phyloP scores from a whole-genome alignment of 2,797 vertebrate species.

The Ceyx erithaca region DNA sequence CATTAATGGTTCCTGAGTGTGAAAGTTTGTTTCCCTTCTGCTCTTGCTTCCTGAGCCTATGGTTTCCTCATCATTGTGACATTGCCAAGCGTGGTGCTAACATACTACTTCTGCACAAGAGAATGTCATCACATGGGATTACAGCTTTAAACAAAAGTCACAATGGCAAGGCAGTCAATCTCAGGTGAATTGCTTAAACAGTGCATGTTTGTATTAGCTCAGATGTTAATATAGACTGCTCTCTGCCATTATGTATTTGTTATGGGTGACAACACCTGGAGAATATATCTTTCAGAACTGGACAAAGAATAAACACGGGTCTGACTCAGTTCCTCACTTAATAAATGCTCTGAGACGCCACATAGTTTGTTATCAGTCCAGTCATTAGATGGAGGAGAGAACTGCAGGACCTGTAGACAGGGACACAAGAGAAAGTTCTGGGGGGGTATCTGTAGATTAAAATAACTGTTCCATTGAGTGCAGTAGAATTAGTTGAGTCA shows the following conservation, averaged over 20 bases:
- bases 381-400: not conserved
- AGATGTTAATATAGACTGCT: conserved; percentile 44
- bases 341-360: not conserved
- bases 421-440: not conserved
- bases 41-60: conserved; percentile 15
- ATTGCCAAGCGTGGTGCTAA: conserved; percentile 31
- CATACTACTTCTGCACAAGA: not conserved
- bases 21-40: conserved; percentile 58
- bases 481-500: not conserved
- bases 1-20: conserved; percentile 27
- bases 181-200: conserved; percentile 68
- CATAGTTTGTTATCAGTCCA: not conserved
- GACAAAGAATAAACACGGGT: not conserved
- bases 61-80: conserved; percentile 34
- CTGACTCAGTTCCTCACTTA: not conserved
- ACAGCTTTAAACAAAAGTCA: conserved; percentile 54
- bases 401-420: not conserved
- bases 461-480: not conserved
- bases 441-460: not conserved
- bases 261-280: conserved; percentile 61
- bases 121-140: conserved; percentile 49
- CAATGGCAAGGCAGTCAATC: not conserved
- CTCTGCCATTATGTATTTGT: conserved; percentile 38
- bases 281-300: conserved; percentile 46
- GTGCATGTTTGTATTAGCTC: conserved; percentile 46